A percentile compares a stretch with the other conserved stretches of the same genome.
These are phyloP conservation scores for Lithosia quadra DNA, from an alignment of 2,888 invertebrate species.

Conservation along the genomic window DNA sequence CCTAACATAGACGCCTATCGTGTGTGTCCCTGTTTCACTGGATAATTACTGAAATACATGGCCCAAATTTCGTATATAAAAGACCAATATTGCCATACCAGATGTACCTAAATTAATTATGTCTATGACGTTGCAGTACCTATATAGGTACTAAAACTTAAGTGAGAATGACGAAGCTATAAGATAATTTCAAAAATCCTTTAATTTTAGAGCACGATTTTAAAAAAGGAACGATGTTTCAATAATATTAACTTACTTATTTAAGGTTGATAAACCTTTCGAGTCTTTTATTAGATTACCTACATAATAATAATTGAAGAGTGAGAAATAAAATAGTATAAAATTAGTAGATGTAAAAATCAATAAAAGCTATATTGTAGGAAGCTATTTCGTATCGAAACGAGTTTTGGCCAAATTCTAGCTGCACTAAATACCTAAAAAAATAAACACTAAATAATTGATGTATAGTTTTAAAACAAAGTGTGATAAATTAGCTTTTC, in stretches of 20 bases:
- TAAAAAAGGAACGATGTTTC: not conserved
- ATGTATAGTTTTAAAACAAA: constrained; percentile 54
- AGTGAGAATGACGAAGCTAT: not conserved
- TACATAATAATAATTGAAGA: constrained; percentile 53
- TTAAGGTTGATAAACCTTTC: constrained; percentile 3
- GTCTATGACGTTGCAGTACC: no score
- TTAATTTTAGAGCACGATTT: constrained; percentile 4
- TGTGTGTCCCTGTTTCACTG: no score
- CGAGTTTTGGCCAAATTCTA: constrained; percentile 42
- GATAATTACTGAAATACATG: no score
- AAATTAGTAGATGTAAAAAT: constrained; percentile 29
- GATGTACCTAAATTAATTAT: no score
- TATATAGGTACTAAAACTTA: not conserved
- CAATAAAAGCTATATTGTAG: constrained; percentile 26
- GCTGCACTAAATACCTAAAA: constrained; percentile 39
- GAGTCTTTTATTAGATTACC: not conserved
- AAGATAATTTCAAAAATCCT: not conserved
- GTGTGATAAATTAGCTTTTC: constrained; percentile 68
- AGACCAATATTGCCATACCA: no score
- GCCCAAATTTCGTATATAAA: no score
- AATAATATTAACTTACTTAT: not conserved
- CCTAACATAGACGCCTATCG: no score
- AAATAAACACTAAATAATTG: constrained; percentile 31
- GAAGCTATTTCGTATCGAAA: constrained; percentile 29
- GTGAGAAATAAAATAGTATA: constrained; percentile 57